Base-by-base conservation (phyloP, 2,888 invertebrate species). In the Macropis europaea region DNA sequence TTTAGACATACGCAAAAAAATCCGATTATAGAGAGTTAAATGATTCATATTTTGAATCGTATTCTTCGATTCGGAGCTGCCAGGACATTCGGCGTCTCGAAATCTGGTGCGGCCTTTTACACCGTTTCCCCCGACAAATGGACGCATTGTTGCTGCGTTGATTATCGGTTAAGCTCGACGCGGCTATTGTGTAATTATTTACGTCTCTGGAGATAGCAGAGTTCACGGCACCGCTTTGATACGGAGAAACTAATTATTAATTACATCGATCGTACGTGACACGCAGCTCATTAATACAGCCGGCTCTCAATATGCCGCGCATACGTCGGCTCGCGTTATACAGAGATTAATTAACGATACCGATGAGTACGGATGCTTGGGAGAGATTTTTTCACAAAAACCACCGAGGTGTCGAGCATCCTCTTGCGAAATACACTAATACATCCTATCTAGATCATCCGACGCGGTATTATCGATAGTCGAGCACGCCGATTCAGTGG, bases 101-200 rank as follows among this genome's bases (percentile, higher is more conserved):
- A 28, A 48, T 28, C 19, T 1, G 7, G 15, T 19, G 22, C 11
- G 22, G 2, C 19, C 3, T 32, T 17, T 34, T 45, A 52, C 52
- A 32, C 3, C 13, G 28, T 7, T n/a, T 3, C 17, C 66, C 13
- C 11, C 26, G 56, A 50, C 26, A 38, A 32, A 24, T 38, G 22
- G 26, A 47, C 17, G 34, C 36, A 15, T 68, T 61, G 68, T 47
- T n/a, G 11, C n/a, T 13, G 11, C 9, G 7, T 36, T 50, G 52
- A 67, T 73, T 68, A 53, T 45, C 30, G 22, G 38, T 30, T 30
- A 24, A 53, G 32, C 45, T 43, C n/a, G 54, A n/a, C 45, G 24
- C 22, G 24, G 34, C 45, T 66, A 77, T 71, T 43, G 56, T 34
- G 77, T 77, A 74, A 77, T 77, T 77, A 74, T 74, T 77, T 74